phyloP scores from a whole-genome alignment of 2,113 vertebrate genomes.

The Mustela nigripes region DNA sequence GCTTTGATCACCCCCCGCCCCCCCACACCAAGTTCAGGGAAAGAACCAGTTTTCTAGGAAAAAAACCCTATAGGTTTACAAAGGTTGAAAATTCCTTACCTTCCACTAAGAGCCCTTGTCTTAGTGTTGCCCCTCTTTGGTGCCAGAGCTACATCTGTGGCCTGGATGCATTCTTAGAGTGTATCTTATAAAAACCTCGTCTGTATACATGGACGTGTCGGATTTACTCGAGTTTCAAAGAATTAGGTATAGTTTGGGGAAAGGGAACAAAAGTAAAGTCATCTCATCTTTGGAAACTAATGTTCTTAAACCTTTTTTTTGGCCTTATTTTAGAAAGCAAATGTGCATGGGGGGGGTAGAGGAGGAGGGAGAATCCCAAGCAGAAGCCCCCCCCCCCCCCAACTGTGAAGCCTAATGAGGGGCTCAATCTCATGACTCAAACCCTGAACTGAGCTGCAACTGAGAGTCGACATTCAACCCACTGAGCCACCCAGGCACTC shows the following conservation, averaged over 20 bases:
- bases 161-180: not conserved
- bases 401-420: not conserved
- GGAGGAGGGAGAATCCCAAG: not conserved
- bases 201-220: not conserved
- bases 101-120: not conserved
- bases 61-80: not conserved
- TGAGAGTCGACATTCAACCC: accelerated
- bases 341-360: not conserved
- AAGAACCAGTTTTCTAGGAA: not conserved
- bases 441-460: not conserved
- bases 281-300: not conserved
- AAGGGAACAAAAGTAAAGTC: not conserved
- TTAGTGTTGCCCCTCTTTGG: not conserved
- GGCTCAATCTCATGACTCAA: not conserved
- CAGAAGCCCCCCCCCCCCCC: not conserved
- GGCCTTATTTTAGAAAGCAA: not conserved
- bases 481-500: not conserved
- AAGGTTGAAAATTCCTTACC: not conserved
- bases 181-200: not conserved
- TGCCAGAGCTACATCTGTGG: too few relatives aligned
- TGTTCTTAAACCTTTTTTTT: not conserved
- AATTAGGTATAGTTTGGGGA: not conserved
- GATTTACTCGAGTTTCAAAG: not conserved
- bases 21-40: not conserved
- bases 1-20: not conserved